Evolutionary conservation across 1,140 invertebrate species (phyloP).

Genomic region (Geopemphigus sp.): DNA sequence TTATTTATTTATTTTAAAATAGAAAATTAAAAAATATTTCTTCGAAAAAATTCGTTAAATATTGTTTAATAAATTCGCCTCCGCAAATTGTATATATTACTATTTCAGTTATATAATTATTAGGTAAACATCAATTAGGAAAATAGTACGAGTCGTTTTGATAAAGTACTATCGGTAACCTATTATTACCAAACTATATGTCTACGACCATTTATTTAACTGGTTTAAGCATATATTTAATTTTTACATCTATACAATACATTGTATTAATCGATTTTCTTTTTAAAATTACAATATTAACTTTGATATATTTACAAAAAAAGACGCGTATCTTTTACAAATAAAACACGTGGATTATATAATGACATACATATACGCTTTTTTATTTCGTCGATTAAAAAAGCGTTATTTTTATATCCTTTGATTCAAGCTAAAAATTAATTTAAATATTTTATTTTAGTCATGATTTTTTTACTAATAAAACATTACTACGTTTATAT

Average conservation of each 20-base stretch:
- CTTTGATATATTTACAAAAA: background rate
- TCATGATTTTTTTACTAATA: background rate
- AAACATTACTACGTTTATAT: background rate
- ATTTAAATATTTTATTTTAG: background rate
- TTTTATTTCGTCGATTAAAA: background rate
- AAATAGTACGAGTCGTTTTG: background rate
- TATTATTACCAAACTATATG: conserved; percentile 4
- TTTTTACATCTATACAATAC: background rate
- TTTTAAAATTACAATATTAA: background rate
- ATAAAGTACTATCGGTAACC: background rate
- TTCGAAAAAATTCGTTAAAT: too few species aligned
- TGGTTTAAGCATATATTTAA: background rate
- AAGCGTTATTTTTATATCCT: background rate
- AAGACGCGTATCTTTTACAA: too few species aligned
- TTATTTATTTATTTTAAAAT: too few species aligned
- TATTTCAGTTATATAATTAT: background rate
- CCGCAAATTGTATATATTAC: background rate
- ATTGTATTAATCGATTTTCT: background rate
- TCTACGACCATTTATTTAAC: background rate
- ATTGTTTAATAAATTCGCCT: background rate
- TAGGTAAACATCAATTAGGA: background rate
- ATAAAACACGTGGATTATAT: too few species aligned
- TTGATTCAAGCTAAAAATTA: background rate
- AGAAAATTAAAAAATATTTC: too few species aligned
- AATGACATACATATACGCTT: too few species aligned